Base-by-base conservation (phyloP, 2,797 vertebrate genomes). In the Spea hammondii region DNA sequence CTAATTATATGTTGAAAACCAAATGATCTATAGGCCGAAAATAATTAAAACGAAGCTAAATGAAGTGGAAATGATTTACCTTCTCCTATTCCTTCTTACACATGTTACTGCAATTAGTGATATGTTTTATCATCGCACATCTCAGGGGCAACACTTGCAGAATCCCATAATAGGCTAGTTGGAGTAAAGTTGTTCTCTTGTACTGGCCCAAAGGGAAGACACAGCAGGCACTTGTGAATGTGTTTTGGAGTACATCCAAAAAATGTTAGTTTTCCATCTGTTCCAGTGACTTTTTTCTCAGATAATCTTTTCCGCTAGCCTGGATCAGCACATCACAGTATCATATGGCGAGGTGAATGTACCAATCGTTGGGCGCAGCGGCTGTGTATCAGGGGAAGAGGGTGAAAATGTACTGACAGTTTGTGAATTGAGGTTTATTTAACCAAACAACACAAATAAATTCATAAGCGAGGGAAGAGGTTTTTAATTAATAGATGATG, bases 181-280 rank as follows among this genome's bases (percentile, higher is more conserved):
- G 70, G 73, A 81, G 74, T 77, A 72, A 81, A 77, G 74, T 81
- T 81, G 79, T 80, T 77, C 32, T 81, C 79, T 77, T 73, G 74
- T 77, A 81, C 79, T 81, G 74, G 74, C 79, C 79, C 74, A 81
- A 81, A 81, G 79, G 79, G 74, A 72, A n/a, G 54, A 77, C 79
- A 77, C 74, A 77, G 74, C 74, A 77, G 79, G 74, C 79, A 62
- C 47, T 72, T 51, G 49, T 72, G 54, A 81, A 77, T 77, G 53
- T 62, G 32, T 64, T 32, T 47, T 81, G 79, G 74, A 81, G 48
- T 5, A 12, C 11, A 13, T 81, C 79, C 79, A 81, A 70, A 77
- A 64, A 32, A 73, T 77, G 74, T 81, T 72, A 67, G 69, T 59
- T 76, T 77, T 72, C 74, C 79, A 77, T 81, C 74, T 77, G 79